Percentiles rank a stretch among this genome's conserved stretches.
These are phyloP conservation scores for human DNA, from an alignment of 2,113 vertebrate species.

Conservation along the genomic window GRCh38 chr5:154394001-154394500, in stretches of 20 bases:
- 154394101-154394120: no score
- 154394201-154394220: neutral
- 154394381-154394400: neutral
- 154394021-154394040: neutral
- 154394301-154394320: neutral
- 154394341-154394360: neutral
- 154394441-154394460: neutral
- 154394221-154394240: neutral
- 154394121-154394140: neutral
- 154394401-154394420: neutral
- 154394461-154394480: neutral
- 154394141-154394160: rapidly evolving
- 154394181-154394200: neutral
- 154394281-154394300: neutral
- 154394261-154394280: rapidly evolving
- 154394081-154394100: neutral
- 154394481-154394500: neutral
- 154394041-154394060: rapidly evolving
- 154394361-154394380: neutral
- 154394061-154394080: neutral
- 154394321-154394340: neutral
- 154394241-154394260: neutral
- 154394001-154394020: neutral
- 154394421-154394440: neutral
- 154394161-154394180: neutral